Evolutionary conservation across 2,797 vertebrate genomes (phyloP), one percentile per base, ranked within the genome.

Genomic region (Epinephelus awoara): DNA sequence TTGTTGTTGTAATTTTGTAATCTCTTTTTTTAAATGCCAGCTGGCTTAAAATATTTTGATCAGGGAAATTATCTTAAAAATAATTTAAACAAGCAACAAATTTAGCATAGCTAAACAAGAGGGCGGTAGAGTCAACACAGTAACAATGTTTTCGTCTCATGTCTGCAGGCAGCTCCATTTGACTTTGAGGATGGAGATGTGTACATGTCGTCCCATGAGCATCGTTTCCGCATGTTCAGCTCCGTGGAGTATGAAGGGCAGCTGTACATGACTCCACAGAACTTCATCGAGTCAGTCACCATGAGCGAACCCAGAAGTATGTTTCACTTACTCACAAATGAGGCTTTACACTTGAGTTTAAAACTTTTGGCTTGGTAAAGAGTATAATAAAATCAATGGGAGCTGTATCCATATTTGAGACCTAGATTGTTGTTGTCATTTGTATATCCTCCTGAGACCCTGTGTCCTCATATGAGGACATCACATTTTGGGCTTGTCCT

Each of bases 281-380:
- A 99, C 94, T 99, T 99, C 92, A 98, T 99, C 54, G 96, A 98
- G 93, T 96, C 98, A 8, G 97, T 99, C 83, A 98, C 97, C 85
- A 98, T 94, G 91, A 97, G 97, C 84, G 96, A 99, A 87, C 98
- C 98, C 14, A 96, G 94, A 91, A 62, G 98, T 99, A 92, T 5
- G 95, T 92, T 68, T 70, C 19, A 57, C 51, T 29, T 0, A 27
- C 19, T 54, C 25, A 50, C 21, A 50, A 63, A 27, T 65, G 2
- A 47, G 1, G 19, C 49, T 69, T 52, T 8, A 14, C 52, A 29
- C 7, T 38, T 25, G 18, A 6, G 23, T 57, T 68, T 2, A 38
- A 51, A 34, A 57, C 4, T 29, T 2, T 40, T 23, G 23, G 15
- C 3, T 1, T 19, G 29, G 11, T 3, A 21, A 15, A 49, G 46